Percentiles rank a stretch among this genome's conserved stretches.
Evolutionary conservation across 2,113 vertebrate species (phyloP).

Genomic region (Thalassoma bifasciatum): DNA sequence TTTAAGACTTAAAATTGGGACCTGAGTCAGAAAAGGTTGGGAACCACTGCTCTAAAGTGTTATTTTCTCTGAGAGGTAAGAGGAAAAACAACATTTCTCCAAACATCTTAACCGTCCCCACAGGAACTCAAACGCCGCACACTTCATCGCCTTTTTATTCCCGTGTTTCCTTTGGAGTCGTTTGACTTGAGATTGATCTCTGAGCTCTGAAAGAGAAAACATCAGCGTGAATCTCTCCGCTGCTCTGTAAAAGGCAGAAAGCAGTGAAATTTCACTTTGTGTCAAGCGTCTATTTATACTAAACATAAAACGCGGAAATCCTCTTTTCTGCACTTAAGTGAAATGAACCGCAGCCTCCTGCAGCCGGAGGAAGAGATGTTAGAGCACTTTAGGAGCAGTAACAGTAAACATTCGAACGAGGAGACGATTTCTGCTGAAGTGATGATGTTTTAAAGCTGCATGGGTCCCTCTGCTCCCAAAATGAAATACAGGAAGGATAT

Average conservation of each 20-base stretch:
- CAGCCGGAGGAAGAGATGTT: too few species aligned
- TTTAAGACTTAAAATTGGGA: too few species aligned
- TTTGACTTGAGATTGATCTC: too few species aligned
- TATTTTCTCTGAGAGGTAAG: not conserved
- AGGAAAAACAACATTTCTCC: not conserved
- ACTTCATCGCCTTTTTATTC: not conserved
- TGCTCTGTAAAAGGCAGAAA: slow-evolving; percentile 4
- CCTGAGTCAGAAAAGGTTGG: too few species aligned
- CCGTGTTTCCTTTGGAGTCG: slow-evolving; percentile 1
- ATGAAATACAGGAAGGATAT: too few species aligned
- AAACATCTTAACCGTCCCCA: not conserved
- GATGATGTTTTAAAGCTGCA: not conserved
- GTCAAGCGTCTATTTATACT: not conserved
- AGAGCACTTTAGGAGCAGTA: not conserved
- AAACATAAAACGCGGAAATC: slow-evolving; percentile 9
- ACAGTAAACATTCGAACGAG: slow-evolving; percentile 11
- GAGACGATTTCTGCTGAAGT: slow-evolving; percentile 9
- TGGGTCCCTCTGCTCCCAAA: not conserved
- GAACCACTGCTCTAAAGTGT: not conserved
- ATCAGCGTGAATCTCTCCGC: not conserved
- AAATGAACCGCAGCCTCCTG: not conserved
- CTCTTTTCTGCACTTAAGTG: not conserved
- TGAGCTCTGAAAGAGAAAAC: slow-evolving; percentile 12
- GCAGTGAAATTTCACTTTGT: not conserved
- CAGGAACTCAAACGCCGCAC: slow-evolving; percentile 7